Evolutionary conservation across 2,888 invertebrate genomes (phyloP).

Genomic region (Ernsta delagoae): DNA sequence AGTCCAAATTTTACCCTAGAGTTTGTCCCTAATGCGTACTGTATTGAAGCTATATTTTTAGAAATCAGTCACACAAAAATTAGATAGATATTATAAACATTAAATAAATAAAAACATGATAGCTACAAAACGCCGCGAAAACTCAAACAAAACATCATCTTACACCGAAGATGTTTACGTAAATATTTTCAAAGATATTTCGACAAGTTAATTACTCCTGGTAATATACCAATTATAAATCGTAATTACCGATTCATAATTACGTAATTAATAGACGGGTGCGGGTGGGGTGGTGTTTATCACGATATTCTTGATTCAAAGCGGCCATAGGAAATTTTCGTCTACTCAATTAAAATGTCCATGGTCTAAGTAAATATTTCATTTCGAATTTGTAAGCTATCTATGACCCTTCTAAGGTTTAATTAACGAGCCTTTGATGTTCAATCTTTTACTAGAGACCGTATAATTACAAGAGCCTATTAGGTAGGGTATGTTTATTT

Average conservation of each 20-base stretch:
- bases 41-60: no score
- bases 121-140: no score
- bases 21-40: no score
- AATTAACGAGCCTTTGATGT: conserved; percentile 81
- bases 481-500: neutral
- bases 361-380: conserved; percentile 75
- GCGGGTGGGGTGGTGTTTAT: conserved; percentile 48
- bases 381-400: conserved; percentile 71
- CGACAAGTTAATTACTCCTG: conserved; percentile 32
- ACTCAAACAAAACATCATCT: no score
- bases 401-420: conserved; percentile 76
- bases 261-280: conserved; percentile 35
- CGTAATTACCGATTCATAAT: conserved; percentile 37
- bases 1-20: no score
- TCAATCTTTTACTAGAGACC: conserved; percentile 78
- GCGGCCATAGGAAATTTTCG: conserved; percentile 64
- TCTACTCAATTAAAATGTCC: conserved; percentile 76
- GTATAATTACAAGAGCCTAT: conserved; percentile 64
- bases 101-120: no score
- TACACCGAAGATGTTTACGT: conserved; percentile 5
- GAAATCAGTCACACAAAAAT: no score
- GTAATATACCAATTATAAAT: conserved; percentile 38
- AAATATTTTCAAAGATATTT: conserved; percentile 18
- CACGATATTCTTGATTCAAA: conserved; percentile 60
- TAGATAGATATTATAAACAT: no score